Percentiles rank a stretch among this genome's conserved stretches.
Evolutionary conservation across 2,797 vertebrate species (phyloP).

Genomic region (Falco novaeseelandiae): DNA sequence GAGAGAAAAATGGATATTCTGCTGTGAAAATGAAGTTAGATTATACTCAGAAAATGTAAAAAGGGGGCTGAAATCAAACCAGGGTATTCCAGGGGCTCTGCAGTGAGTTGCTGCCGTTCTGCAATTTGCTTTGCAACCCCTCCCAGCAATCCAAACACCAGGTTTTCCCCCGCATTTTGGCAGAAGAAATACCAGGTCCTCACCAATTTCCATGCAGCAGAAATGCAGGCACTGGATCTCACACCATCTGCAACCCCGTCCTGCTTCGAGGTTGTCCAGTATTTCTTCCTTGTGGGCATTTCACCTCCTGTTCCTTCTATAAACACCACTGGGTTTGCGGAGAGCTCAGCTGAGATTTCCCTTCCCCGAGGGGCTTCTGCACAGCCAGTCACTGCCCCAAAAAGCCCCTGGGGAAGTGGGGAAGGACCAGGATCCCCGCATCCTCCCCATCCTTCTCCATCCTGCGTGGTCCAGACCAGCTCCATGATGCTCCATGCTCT

Average conservation of each 20-base stretch:
- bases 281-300: not conserved
- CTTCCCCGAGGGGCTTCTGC: not conserved
- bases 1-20: not conserved
- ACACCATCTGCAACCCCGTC: not conserved
- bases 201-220: not conserved
- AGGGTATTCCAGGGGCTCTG: not conserved
- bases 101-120: not conserved
- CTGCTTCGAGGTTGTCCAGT: fast-evolving
- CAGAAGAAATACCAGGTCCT: not conserved
- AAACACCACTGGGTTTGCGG: not conserved
- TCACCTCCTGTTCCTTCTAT: not conserved
- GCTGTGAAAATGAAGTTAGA: not conserved
- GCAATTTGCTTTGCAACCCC: not conserved
- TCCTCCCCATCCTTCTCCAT: not conserved
- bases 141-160: not conserved
- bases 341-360: not conserved
- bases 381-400: not conserved
- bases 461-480: not conserved
- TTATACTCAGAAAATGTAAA: not conserved
- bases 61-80: not conserved
- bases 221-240: not conserved
- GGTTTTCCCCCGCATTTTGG: not conserved
- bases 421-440: not conserved
- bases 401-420: not conserved
- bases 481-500: fast-evolving